These are phyloP conservation scores for Magallana angulata DNA, from an alignment of 1,140 invertebrate species.

Conservation along the genomic window DNA sequence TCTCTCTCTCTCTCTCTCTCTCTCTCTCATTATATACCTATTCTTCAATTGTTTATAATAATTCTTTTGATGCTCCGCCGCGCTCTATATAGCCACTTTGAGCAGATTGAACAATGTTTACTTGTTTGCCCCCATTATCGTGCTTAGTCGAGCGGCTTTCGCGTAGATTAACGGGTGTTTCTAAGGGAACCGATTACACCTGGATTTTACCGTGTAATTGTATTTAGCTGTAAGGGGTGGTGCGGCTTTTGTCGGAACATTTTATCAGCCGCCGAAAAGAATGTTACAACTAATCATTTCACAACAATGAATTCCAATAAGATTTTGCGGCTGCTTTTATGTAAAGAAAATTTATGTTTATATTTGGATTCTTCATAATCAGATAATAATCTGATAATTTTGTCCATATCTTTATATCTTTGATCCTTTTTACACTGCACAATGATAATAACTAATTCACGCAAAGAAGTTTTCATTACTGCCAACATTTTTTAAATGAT, in stretches of 20 bases:
- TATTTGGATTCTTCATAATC: too few relatives aligned
- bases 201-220: neutral
- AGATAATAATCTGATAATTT: too few relatives aligned
- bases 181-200: neutral
- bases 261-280: neutral
- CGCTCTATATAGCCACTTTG: neutral
- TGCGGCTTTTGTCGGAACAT: neutral
- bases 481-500: too few relatives aligned
- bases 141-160: neutral
- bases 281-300: neutral
- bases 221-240: constrained; percentile 1
- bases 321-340: too few relatives aligned
- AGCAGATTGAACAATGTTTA: constrained; percentile 7
- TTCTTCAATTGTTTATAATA: too few relatives aligned
- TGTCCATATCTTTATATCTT: too few relatives aligned
- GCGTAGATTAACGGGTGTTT: constrained; percentile 5
- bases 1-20: too few relatives aligned
- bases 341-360: too few relatives aligned
- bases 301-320: neutral
- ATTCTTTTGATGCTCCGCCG: neutral
- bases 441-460: too few relatives aligned
- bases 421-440: too few relatives aligned
- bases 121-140: neutral
- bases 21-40: too few relatives aligned
- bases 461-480: too few relatives aligned